A percentile compares a stretch with the other conserved stretches of the same genome.
These are phyloP conservation scores for Scomber japonicus DNA, from an alignment of 2,113 vertebrate species.

Conservation along the genomic window DNA sequence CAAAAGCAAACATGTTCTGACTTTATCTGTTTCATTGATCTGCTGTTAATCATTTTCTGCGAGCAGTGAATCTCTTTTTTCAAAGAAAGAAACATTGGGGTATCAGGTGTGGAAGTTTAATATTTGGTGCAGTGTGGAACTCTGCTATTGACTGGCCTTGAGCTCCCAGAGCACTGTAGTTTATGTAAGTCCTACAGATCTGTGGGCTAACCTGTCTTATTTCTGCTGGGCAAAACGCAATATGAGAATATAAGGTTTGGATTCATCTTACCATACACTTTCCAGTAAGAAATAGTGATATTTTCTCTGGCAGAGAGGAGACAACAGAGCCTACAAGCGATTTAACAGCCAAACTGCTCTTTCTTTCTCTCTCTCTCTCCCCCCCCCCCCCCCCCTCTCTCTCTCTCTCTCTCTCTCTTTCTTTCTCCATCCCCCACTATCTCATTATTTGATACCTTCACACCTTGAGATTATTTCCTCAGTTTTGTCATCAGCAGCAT, in stretches of 20 bases:
- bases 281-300: constrained; percentile 35
- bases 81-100: background rate
- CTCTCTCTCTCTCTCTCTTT: background rate
- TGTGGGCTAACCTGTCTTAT: constrained; percentile 29
- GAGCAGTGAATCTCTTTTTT: background rate
- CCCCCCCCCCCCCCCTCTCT: constrained; percentile 22
- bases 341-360: constrained; percentile 32
- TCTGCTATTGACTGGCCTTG: constrained; percentile 9
- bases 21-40: background rate
- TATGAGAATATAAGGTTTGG: constrained; percentile 34
- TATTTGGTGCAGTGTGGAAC: constrained; percentile 27
- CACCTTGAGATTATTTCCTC: constrained; percentile 63
- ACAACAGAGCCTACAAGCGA: constrained; percentile 46
- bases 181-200: constrained; percentile 44
- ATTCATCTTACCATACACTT: constrained; percentile 33
- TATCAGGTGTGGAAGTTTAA: constrained; percentile 1
- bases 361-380: background rate
- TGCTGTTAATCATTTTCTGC: background rate
- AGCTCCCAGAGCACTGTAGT: constrained; percentile 9
- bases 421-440: background rate
- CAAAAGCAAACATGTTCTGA: no score
- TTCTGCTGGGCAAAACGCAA: constrained; percentile 31
- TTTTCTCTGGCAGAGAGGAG: constrained; percentile 39
- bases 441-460: constrained; percentile 55
- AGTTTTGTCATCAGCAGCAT: constrained; percentile 45